A percentile compares a stretch with the other conserved stretches of the same genome.
Conservation (phyloP, 1,140 invertebrate species). For the Tetragonula clypearis region DNA sequence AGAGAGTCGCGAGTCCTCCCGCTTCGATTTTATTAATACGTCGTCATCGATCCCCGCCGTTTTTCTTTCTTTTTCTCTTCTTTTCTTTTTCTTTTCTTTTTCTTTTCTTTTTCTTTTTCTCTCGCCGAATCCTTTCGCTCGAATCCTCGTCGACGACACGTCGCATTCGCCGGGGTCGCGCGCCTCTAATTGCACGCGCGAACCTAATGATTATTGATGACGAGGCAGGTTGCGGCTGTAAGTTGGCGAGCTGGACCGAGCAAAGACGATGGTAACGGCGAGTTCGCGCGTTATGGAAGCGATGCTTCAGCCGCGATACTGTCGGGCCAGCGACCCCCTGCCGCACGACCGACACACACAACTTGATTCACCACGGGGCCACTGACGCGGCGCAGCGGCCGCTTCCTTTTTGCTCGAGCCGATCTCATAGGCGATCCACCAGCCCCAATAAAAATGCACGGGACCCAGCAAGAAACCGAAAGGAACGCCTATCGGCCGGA, state of each 20-base stretch:
- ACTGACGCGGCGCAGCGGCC: conserved; percentile 34
- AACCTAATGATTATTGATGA: conserved; percentile 80
- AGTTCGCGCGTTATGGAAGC: conserved; percentile 65
- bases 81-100: not conserved
- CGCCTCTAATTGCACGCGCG: conserved; percentile 77
- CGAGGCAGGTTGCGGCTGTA: conserved; percentile 3
- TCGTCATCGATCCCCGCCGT: conserved; percentile 30
- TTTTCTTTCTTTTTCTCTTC: not conserved
- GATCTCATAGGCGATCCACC: conserved; percentile 58
- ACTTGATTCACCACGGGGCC: conserved; percentile 70
- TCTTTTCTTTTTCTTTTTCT: too few relatives aligned
- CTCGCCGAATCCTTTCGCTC: not conserved
- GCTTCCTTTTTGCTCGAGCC: conserved; percentile 55
- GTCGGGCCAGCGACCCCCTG: conserved; percentile 72
- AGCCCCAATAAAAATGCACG: conserved; percentile 59
- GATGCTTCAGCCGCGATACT: conserved; percentile 72
- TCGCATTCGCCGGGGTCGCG: conserved; percentile 34
- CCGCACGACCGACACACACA: conserved; percentile 67
- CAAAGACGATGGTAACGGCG: conserved; percentile 38
- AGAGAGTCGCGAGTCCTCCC: conserved; percentile 11
- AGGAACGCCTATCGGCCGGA: conserved; percentile 55
- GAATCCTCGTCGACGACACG: not conserved
- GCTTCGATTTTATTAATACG: conserved; percentile 65
- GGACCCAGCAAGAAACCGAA: conserved; percentile 60
- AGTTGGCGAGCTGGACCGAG: not conserved